Percentiles rank a stretch among this genome's conserved stretches.
Conservation (phyloP, 2,113 vertebrate genomes). For the Gymnogyps californianus region DNA sequence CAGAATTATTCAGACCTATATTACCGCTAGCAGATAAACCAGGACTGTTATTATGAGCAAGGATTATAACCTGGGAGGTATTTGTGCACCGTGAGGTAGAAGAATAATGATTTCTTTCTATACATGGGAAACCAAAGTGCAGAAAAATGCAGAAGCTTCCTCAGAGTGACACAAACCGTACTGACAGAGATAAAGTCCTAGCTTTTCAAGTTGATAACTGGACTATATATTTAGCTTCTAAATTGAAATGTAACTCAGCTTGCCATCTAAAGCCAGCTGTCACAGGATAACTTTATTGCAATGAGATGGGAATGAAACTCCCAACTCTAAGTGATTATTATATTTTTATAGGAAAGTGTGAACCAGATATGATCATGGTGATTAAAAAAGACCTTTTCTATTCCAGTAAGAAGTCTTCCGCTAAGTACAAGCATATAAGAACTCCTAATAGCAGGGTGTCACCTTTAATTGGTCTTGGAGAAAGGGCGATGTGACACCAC, state of each 20-base stretch:
- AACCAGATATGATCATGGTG: not conserved
- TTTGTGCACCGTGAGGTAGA: not conserved
- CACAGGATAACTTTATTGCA: not conserved
- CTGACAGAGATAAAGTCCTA: not conserved
- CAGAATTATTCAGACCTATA: not conserved
- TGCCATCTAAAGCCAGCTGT: not conserved
- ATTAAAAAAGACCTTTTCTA: not conserved
- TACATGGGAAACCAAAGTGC: not conserved
- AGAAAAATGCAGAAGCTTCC: not conserved
- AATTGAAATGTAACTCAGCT: not conserved
- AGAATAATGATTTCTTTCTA: not conserved
- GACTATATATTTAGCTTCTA: not conserved
- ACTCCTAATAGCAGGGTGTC: rapidly evolving
- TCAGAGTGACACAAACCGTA: not conserved
- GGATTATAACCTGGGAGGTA: not conserved
- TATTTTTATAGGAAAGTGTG: not conserved
- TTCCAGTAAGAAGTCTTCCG: not conserved
- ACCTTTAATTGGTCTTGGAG: not conserved
- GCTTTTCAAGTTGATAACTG: not conserved
- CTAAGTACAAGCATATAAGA: not conserved
- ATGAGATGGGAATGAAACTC: not conserved
- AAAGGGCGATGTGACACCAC: not conserved
- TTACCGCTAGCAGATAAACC: not conserved
- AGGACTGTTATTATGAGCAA: not conserved
- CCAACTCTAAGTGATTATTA: not conserved